phyloP scores from a whole-genome alignment of 1,140 invertebrate genomes.

The Dendroctonus ponderosae region DNA sequence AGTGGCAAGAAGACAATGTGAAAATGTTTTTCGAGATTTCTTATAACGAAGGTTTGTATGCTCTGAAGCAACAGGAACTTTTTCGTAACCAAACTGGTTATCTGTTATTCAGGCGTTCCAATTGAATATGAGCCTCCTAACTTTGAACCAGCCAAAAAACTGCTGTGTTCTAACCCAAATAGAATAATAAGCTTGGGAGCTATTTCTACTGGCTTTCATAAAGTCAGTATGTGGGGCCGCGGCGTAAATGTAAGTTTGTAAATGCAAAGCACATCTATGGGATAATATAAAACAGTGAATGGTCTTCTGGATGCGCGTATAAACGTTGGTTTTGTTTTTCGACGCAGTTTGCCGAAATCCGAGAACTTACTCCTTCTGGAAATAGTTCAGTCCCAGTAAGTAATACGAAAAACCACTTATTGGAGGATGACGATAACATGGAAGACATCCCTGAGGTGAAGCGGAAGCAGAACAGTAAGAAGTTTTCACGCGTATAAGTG shows the following conservation, averaged over 20 bases:
- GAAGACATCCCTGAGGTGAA: no score
- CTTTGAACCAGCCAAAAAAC: conserved; percentile 6
- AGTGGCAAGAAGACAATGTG: conserved; percentile 3
- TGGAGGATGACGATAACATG: no score
- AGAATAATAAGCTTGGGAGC: background rate
- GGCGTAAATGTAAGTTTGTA: conserved; percentile 10
- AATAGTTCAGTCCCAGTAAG: no score
- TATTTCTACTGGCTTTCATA: conserved; percentile 20
- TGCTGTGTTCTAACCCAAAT: background rate
- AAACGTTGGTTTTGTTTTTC: no score
- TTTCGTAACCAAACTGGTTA: background rate
- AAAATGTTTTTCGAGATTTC: conserved; percentile 10
- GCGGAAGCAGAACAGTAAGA: no score
- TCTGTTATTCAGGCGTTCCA: conserved; percentile 2
- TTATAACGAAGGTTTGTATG: conserved; percentile 18
- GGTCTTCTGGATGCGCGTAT: no score
- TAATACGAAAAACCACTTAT: no score
- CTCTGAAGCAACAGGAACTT: background rate
- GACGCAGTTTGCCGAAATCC: no score
- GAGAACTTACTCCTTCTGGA: no score
- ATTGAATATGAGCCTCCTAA: conserved; percentile 15
- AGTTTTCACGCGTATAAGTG: no score
- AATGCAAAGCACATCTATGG: no score
- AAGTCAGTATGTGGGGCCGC: conserved; percentile 4
- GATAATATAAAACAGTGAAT: no score